phyloP scores from a whole-genome alignment of 2,888 invertebrate species.

The Geophilus truncorum region DNA sequence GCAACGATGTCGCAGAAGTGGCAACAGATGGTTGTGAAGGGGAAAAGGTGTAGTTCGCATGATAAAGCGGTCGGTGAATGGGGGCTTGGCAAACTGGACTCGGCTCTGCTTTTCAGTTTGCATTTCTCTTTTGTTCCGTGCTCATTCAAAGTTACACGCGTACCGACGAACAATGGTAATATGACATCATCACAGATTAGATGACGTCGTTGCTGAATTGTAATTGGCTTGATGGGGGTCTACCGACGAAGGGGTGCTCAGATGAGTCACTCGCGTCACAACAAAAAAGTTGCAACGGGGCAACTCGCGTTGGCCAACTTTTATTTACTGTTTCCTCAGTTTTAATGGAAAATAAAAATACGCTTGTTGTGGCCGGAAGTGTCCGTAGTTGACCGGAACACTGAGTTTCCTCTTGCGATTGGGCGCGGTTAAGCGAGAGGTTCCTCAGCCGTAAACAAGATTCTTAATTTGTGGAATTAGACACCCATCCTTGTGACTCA shows the following conservation, averaged over 20 bases:
- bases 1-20: not conserved
- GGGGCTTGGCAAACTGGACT: conserved; percentile 21
- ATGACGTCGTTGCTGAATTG: conserved; percentile 15
- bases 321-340: not conserved
- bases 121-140: not conserved
- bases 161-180: not conserved
- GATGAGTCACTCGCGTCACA: not conserved
- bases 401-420: conserved; percentile 4
- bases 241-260: not conserved
- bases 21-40: conserved; percentile 13
- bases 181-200: conserved; percentile 21
- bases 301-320: not conserved
- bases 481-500: conserved; percentile 11
- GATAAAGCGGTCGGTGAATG: not conserved
- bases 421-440: not conserved
- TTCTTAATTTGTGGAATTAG: conserved; percentile 27
- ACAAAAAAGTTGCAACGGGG: not conserved
- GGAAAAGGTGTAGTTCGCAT: conserved; percentile 17
- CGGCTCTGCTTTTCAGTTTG: conserved; percentile 8
- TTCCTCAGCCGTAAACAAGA: conserved; percentile 25
- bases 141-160: conserved; percentile 6
- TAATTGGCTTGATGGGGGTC: conserved; percentile 21
- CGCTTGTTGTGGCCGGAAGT: not conserved
- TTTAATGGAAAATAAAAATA: not conserved
- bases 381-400: conserved; percentile 17